Evolutionary conservation across 2,797 vertebrate genomes (phyloP).

Genomic region (Yasuhikotakia modesta): DNA sequence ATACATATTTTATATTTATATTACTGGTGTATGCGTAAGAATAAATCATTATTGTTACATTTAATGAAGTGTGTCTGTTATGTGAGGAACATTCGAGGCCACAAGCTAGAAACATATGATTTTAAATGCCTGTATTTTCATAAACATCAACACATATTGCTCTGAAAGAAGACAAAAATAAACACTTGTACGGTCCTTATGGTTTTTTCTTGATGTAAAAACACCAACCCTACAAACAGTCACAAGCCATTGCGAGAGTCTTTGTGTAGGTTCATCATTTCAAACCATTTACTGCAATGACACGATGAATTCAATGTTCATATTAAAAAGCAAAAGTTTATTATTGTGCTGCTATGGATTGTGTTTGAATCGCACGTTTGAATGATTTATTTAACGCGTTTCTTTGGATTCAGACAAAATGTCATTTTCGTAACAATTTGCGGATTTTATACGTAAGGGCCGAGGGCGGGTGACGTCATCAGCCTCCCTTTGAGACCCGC

Average conservation of each 20-base stretch:
- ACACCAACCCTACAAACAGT: not conserved
- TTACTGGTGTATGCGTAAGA: conserved; percentile 84
- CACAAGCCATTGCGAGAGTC: not conserved
- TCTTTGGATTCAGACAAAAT: too few relatives aligned
- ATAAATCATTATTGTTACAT: conserved; percentile 86
- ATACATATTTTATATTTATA: conserved; percentile 90
- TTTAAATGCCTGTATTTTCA: conserved; percentile 46
- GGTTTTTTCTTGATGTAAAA: conserved; percentile 43
- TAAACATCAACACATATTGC: conserved; percentile 40
- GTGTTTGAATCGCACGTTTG: too few relatives aligned
- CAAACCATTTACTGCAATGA: not conserved
- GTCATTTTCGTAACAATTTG: not conserved
- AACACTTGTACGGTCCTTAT: conserved; percentile 45
- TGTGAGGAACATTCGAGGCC: conserved; percentile 19
- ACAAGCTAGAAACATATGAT: conserved; percentile 32
- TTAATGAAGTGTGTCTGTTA: conserved; percentile 60
- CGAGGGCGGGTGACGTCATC: not conserved
- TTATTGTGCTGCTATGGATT: too few relatives aligned
- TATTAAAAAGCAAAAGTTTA: not conserved
- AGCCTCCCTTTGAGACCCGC: not conserved
- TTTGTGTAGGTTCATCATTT: not conserved
- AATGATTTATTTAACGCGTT: too few relatives aligned
- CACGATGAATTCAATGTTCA: not conserved
- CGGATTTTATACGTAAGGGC: conserved; percentile 2
- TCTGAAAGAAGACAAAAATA: conserved; percentile 39